Evolutionary conservation across 2,113 vertebrate species (phyloP).

Genomic region (Peromyscus maniculatus): DNA sequence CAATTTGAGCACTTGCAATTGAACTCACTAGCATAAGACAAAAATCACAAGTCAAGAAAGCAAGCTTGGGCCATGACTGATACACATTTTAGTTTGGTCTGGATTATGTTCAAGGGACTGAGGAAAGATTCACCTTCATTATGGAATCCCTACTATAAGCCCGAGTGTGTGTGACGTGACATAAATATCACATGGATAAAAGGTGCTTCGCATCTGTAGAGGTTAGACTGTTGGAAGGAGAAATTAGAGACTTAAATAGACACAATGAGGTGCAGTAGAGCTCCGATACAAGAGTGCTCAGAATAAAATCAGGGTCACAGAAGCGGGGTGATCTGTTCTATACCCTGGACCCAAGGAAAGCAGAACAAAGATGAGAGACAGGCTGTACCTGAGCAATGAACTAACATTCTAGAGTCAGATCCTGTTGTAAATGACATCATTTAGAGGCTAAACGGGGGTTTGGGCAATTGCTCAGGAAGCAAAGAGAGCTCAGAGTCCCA

Average conservation of each 20-base stretch:
- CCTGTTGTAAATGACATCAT: neutral
- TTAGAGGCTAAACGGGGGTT: neutral
- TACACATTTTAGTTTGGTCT: neutral
- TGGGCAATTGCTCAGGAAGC: neutral
- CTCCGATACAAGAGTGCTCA: neutral
- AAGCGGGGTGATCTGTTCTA: neutral
- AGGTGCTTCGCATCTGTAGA: neutral
- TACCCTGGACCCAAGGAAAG: neutral
- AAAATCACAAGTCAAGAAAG: slow-evolving; percentile 28
- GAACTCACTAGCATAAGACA: slow-evolving; percentile 4
- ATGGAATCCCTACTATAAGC: slow-evolving; percentile 1
- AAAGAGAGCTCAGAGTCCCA: neutral
- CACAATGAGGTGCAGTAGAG: neutral
- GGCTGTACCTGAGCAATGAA: neutral
- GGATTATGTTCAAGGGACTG: neutral
- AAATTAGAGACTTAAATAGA: neutral
- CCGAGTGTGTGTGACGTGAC: neutral
- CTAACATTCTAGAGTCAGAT: neutral
- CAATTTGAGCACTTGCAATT: slow-evolving; percentile 22
- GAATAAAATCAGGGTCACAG: neutral
- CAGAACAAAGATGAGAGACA: neutral
- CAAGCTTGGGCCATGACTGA: neutral
- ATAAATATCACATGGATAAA: neutral
- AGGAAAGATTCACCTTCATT: slow-evolving; percentile 35
- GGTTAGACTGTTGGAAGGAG: neutral